Evolutionary conservation across 1,140 invertebrate species (phyloP).

Genomic region (Heliconius hewitsoni): DNA sequence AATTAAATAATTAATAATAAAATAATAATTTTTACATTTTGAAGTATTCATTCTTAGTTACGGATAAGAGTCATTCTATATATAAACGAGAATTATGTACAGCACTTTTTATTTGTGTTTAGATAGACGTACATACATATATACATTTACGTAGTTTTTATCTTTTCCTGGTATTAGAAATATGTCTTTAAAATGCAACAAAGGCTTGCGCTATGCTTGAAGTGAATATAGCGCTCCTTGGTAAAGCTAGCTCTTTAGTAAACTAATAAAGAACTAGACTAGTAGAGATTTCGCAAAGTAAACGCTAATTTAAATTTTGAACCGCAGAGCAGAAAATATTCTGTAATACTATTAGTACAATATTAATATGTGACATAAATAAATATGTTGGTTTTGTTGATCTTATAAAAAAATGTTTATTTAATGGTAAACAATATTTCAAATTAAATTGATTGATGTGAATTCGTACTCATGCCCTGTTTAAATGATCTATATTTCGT

Average conservation of each 20-base stretch:
- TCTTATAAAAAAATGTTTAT: not conserved
- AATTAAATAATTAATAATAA: too few species aligned
- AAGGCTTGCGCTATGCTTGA: not conserved
- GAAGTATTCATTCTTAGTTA: too few species aligned
- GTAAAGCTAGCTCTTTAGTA: constrained; percentile 3
- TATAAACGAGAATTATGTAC: too few species aligned
- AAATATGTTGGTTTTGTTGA: not conserved
- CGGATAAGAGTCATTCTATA: too few species aligned
- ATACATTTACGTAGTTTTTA: not conserved
- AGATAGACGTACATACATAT: too few species aligned
- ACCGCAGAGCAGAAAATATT: not conserved
- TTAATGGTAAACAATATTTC: not conserved
- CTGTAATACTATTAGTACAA: not conserved
- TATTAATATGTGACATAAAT: not conserved
- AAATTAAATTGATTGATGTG: too few species aligned
- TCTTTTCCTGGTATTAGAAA: not conserved
- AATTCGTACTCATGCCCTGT: too few species aligned
- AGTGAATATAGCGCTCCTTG: not conserved
- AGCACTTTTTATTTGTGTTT: too few species aligned
- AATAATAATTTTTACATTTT: too few species aligned
- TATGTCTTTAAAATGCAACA: not conserved
- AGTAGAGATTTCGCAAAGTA: constrained; percentile 10
- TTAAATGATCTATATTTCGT: too few species aligned
- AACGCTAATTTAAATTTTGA: constrained; percentile 6
- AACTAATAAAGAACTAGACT: constrained; percentile 8